Evolutionary conservation across 2,888 invertebrate genomes (phyloP).

Genomic region (Unio pictorum): DNA sequence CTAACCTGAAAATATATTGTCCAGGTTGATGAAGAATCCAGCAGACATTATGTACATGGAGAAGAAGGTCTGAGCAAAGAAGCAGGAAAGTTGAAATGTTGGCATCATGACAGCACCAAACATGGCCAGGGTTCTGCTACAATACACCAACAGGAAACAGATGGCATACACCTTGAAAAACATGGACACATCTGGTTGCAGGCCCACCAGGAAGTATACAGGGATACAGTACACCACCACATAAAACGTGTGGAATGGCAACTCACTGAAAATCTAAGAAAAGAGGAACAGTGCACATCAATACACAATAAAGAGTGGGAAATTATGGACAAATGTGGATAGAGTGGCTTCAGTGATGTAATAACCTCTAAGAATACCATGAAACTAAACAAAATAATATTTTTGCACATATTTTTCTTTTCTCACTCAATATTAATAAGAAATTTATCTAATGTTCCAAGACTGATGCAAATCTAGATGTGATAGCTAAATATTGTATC

Average conservation of each 20-base stretch:
- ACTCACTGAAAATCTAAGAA: conserved; percentile 57
- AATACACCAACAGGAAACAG: conserved; percentile 53
- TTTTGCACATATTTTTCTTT: no score
- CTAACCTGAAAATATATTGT: conserved; percentile 60
- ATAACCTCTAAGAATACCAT: not conserved
- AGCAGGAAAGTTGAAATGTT: conserved; percentile 54
- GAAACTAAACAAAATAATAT: no score
- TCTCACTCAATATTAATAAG: no score
- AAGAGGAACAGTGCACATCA: not conserved
- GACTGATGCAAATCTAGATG: no score
- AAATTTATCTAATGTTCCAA: no score
- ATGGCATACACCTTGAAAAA: conserved; percentile 55
- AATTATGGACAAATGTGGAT: not conserved
- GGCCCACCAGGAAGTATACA: conserved; percentile 57
- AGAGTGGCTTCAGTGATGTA: not conserved
- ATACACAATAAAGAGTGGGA: not conserved
- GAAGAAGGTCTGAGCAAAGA: conserved; percentile 59
- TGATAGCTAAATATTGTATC: no score
- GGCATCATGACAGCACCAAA: conserved; percentile 54
- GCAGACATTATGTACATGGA: conserved; percentile 58
- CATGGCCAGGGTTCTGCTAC: conserved; percentile 56
- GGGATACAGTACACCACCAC: conserved; percentile 55
- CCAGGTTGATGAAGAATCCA: conserved; percentile 64
- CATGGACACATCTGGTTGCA: conserved; percentile 46
- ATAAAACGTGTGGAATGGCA: conserved; percentile 60